Evolutionary conservation across 2,888 invertebrate genomes (phyloP), one percentile per base, ranked within the genome.

Genomic region (Drosophila tripunctata): DNA sequence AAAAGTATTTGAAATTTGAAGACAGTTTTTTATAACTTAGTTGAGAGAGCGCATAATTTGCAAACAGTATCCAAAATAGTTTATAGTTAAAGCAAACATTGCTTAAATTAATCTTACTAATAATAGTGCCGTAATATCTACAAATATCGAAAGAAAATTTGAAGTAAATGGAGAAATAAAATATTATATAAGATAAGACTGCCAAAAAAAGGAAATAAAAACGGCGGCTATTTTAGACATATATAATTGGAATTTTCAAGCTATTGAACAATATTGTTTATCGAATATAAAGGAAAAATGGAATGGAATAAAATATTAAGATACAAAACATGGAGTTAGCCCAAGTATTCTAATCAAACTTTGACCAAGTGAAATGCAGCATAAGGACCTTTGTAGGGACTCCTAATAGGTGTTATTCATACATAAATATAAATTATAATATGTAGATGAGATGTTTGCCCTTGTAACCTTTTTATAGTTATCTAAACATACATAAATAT

Each of bases 21-120:
- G 81, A 81, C 75, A 78, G 64, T 51, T 80, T 75, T 67, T 56
- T 81, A 64, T 65, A 56, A 44, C 33, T 41, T 45, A 66, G 64
- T 62, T 45, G 33, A 36, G n/a, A n/a, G 21, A 22, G 31, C 19
- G 15, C 4, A 41, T 45, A 43, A 45, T n/a, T 73, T 35, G 61
- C 30, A n/a, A 56, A 43, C 50, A 75, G 67, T 75, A 80, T 64
- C 65, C 63, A 56, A 55, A 51, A 56, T 68, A 68, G 65, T 60
- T 51, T 38, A 19, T 70, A 82, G 45, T 33, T 58, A 7, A 51
- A 60, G 19, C 43, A 52, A 30, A 7, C 31, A 22, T 54, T 55
- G n/a, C n/a, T n/a, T n/a, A n/a, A n/a, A 40, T 36, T 48, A 40
- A 17, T 14, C 54, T 43, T 24, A 27, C n/a, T n/a, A n/a, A n/a